Base-by-base conservation (phyloP, 1,140 invertebrate genomes). In the Agraylea sexmaculata region DNA sequence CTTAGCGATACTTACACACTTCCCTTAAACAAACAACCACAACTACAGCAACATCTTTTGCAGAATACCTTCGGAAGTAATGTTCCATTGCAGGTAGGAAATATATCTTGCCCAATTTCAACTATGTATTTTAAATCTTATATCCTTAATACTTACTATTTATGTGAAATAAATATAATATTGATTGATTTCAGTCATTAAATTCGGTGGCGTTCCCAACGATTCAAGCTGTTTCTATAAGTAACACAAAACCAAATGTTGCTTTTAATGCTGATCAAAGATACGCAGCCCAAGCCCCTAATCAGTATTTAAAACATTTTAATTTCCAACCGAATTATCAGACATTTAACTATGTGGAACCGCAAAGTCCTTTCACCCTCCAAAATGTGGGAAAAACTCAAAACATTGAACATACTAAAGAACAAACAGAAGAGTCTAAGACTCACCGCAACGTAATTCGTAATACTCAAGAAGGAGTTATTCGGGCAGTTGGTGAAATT, bases 331-430 rank as follows among this genome's bases (percentile, higher is more conserved):
- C 67, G 0, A 64, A 70, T 40, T 64, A 60, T 51, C 66, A 70
- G 30, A 63, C 63, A 0, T 71, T 70, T 46, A 71, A 71, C 53
- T 71, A 70, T 42, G 63, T 69, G 32, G 68, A 71, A 42, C 64
- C 65, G n/a, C n/a, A n/a, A n/a, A n/a, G n/a, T n/a, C n/a, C n/a
- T n/a, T n/a, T n/a, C n/a, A n/a, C n/a, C n/a, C n/a, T n/a, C n/a
- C n/a, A n/a, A n/a, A n/a, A n/a, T n/a, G n/a, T n/a, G 53, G 52
- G 18, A 60, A 59, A 25, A 56, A 57, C 13, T 49, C 8, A 45
- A 39, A 40, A 19, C 45, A 2, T 21, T 21, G 22, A 43, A 16
- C 19, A 21, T 12, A n/a, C 37, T 7, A 6, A 38, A n/a, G 27
- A 42, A n/a, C 29, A 42, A 21, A 17, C 17, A 43, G 47, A 37